These are phyloP conservation scores for Rhopalosiphum nymphaeae DNA, from an alignment of 2,888 invertebrate genomes.

Conservation along the genomic window DNA sequence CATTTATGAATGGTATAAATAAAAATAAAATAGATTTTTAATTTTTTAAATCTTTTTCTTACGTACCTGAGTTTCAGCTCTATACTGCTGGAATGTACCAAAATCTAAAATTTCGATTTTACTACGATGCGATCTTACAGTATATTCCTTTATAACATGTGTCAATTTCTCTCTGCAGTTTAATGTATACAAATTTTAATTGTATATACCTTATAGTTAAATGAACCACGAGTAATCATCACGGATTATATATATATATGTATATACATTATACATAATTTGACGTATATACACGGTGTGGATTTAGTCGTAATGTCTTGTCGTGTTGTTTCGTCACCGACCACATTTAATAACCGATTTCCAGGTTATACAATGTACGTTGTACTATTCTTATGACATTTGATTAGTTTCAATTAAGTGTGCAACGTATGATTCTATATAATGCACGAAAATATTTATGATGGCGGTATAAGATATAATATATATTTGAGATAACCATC, in stretches of 20 bases:
- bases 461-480: background rate
- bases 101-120: background rate
- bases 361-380: background rate
- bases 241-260: background rate
- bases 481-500: slow-evolving; percentile 15
- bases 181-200: background rate
- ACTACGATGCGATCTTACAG: background rate
- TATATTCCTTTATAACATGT: background rate
- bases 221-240: background rate
- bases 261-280: background rate
- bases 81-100: background rate
- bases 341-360: slow-evolving; percentile 15
- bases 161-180: background rate
- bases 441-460: background rate
- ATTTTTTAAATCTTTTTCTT: background rate
- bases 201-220: background rate
- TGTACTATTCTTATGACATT: slow-evolving; percentile 5
- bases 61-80: background rate
- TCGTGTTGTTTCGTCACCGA: slow-evolving; percentile 22
- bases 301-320: background rate
- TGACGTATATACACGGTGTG: background rate
- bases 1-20: background rate
- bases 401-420: background rate
- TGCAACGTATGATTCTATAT: background rate
- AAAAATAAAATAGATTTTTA: background rate